Conservation (phyloP, 2,888 invertebrate species). For the Rugalucina vietnamica region DNA sequence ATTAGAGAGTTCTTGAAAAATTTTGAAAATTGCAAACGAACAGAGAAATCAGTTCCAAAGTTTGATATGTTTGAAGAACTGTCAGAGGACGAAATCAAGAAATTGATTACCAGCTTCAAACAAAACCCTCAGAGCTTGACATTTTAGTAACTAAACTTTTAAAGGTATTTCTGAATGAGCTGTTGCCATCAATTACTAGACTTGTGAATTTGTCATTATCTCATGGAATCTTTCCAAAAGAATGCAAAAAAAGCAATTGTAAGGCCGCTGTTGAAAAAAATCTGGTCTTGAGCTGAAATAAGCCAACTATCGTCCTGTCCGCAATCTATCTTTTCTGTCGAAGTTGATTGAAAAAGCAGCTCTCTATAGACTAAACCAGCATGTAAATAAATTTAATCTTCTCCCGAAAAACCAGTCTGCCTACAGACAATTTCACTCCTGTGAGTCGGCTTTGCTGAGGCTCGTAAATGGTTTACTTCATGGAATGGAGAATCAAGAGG, state of each 20-base stretch:
- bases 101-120: neutral
- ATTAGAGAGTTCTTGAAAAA: too few species aligned
- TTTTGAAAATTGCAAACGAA: too few species aligned
- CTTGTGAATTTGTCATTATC: neutral
- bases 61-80: too few species aligned
- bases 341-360: slow-evolving; percentile 52
- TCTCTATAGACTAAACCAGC: slow-evolving; percentile 28
- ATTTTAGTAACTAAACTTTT: too few species aligned
- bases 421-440: slow-evolving; percentile 35
- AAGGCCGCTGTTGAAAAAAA: slow-evolving; percentile 44
- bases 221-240: neutral
- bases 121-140: neutral
- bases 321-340: slow-evolving; percentile 44
- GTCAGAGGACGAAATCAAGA: too few species aligned
- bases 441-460: slow-evolving; percentile 37
- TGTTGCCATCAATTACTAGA: too few species aligned
- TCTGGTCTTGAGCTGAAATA: slow-evolving; percentile 31
- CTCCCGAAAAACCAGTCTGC: slow-evolving; percentile 44
- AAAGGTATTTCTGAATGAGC: too few species aligned
- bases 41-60: too few species aligned
- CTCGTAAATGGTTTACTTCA: slow-evolving; percentile 39
- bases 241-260: slow-evolving; percentile 28
- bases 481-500: too few species aligned
- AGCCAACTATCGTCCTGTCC: slow-evolving; percentile 37
- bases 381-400: slow-evolving; percentile 15